Evolutionary conservation across 2,797 vertebrate genomes (phyloP).

Genomic region (Chanos chanos): DNA sequence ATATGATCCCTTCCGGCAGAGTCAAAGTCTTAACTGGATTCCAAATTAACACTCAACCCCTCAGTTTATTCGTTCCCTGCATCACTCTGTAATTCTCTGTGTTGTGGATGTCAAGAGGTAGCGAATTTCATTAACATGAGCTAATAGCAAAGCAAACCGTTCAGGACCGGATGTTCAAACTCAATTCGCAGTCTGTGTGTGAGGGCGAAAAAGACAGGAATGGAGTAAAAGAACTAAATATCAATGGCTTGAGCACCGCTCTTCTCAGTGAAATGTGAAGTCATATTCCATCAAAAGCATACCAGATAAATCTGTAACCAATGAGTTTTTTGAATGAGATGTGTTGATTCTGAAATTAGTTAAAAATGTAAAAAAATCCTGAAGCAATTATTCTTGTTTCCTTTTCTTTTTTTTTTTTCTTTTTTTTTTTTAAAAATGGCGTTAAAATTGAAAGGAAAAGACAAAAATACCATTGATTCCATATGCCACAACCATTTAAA

Average conservation of each 20-base stretch:
- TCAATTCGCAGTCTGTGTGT: no score
- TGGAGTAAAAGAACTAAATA: no score
- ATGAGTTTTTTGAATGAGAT: no score
- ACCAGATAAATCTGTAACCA: no score
- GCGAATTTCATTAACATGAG: conserved; percentile 58
- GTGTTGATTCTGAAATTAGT: no score
- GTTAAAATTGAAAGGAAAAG: neutral
- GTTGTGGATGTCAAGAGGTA: conserved; percentile 34
- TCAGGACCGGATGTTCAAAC: no score
- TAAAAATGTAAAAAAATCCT: neutral
- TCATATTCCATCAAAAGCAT: neutral
- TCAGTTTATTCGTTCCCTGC: conserved; percentile 54
- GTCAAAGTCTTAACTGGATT: conserved; percentile 60
- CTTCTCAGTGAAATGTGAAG: neutral
- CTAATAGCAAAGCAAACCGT: neutral
- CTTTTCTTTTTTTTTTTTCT: neutral
- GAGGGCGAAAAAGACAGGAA: no score
- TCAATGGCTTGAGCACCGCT: neutral
- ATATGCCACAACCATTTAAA: no score
- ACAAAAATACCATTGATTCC: neutral
- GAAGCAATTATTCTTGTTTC: neutral
- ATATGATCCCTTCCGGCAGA: conserved; percentile 66
- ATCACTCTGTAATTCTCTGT: conserved; percentile 38
- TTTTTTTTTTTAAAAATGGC: neutral
- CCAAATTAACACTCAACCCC: conserved; percentile 72